Percentiles rank a stretch among this genome's conserved stretches.
Evolutionary conservation across 1,140 invertebrate species (phyloP).

Genomic region (Pogonomyrmex californicus): DNA sequence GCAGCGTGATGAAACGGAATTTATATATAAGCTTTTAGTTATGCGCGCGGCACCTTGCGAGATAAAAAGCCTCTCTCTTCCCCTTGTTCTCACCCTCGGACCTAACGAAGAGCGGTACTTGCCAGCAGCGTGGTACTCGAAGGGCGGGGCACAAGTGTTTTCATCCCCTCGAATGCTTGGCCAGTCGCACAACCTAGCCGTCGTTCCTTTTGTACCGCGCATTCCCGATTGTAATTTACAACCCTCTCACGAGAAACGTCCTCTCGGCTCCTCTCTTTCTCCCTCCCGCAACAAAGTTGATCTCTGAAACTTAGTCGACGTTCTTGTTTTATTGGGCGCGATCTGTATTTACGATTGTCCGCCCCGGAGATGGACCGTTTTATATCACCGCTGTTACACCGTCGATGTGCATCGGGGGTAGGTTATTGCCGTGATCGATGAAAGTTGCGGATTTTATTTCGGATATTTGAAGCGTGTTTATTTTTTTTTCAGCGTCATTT

Average conservation of each 20-base stretch:
- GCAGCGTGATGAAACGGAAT: slow-evolving; percentile 33
- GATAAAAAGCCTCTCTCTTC: slow-evolving; percentile 36
- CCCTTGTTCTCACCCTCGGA: slow-evolving; percentile 1
- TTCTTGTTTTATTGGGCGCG: slow-evolving; percentile 53
- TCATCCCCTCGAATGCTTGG: slow-evolving; percentile 42
- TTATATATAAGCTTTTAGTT: slow-evolving; percentile 74
- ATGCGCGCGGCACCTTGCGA: slow-evolving; percentile 51
- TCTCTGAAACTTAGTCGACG: slow-evolving; percentile 47
- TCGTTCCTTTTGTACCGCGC: slow-evolving; percentile 36
- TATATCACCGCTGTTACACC: slow-evolving; percentile 29
- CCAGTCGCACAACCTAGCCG: slow-evolving; percentile 5
- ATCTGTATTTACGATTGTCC: slow-evolving; percentile 55
- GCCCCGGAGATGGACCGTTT: slow-evolving; percentile 29
- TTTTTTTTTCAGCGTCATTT: neutral
- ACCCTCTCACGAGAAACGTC: neutral
- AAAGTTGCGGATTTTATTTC: neutral
- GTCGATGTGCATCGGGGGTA: slow-evolving; percentile 11
- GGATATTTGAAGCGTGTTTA: neutral
- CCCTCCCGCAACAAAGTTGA: slow-evolving; percentile 47
- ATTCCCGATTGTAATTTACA: slow-evolving; percentile 61
- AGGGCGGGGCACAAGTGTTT: slow-evolving; percentile 65
- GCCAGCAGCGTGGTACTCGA: slow-evolving; percentile 73
- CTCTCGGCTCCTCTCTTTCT: neutral
- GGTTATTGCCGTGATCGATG: slow-evolving; percentile 43
- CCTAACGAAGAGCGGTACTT: slow-evolving; percentile 59